phyloP scores from a whole-genome alignment of 2,113 vertebrate genomes.

The Oenanthe oenanthe region DNA sequence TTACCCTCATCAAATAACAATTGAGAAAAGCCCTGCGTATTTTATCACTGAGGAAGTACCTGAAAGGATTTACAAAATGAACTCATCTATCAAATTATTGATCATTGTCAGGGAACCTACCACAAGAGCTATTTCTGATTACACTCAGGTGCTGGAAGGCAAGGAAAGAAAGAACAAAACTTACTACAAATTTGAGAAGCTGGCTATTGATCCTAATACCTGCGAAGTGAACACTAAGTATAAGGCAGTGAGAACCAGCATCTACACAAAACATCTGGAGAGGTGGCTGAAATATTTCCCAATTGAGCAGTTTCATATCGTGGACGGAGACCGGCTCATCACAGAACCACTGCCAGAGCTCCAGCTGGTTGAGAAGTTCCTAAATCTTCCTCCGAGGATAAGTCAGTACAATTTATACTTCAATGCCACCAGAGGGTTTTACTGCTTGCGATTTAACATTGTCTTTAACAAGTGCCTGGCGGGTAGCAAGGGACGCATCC shows the following conservation, averaged over 20 bases:
- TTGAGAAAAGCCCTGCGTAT: conserved; percentile 96
- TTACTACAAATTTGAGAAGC: conserved; percentile 94
- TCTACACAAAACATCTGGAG: conserved; percentile 96
- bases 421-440: conserved; percentile 95
- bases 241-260: conserved; percentile 94
- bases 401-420: conserved; percentile 96
- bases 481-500: conserved; percentile 95
- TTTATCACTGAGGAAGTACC: conserved; percentile 97
- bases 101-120: conserved; percentile 96
- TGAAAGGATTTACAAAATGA: conserved; percentile 98
- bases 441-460: conserved; percentile 94
- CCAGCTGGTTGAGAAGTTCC: conserved; percentile 91
- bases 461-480: conserved; percentile 98
- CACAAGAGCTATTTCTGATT: conserved; percentile 94
- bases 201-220: conserved; percentile 89
- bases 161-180: conserved; percentile 97
- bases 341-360: conserved; percentile 92
- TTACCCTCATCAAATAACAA: conserved; percentile 94
- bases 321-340: conserved; percentile 95
- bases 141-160: conserved; percentile 95
- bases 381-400: conserved; percentile 92
- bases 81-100: conserved; percentile 93
- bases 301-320: conserved; percentile 91
- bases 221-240: conserved; percentile 97
- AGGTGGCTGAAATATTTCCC: conserved; percentile 96